Percentiles rank a stretch among this genome's conserved stretches.
Conservation (phyloP, 2,797 vertebrate species). For the Acanthurus lineatus region DNA sequence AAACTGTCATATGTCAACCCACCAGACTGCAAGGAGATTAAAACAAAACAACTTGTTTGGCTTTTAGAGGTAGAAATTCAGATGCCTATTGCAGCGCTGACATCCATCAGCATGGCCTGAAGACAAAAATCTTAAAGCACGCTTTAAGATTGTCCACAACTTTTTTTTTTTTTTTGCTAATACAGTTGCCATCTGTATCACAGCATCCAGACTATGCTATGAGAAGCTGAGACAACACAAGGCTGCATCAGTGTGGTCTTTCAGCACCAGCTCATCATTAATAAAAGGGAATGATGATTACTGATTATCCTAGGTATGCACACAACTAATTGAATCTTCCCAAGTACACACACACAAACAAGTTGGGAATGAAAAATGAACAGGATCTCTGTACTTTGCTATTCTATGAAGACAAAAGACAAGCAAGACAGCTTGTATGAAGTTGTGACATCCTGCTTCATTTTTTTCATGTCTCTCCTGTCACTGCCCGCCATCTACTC, state of each 20-base stretch:
- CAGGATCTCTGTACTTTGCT: not conserved
- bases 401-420: not conserved
- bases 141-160: constrained; percentile 20
- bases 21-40: constrained; percentile 59
- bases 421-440: constrained; percentile 10
- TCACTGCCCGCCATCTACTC: constrained; percentile 24
- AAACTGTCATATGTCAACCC: constrained; percentile 67
- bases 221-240: not conserved
- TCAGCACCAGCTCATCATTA: constrained; percentile 2
- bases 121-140: constrained; percentile 34
- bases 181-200: constrained; percentile 17
- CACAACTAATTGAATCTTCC: constrained; percentile 25
- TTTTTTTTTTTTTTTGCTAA: constrained; percentile 9
- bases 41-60: constrained; percentile 66
- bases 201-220: not conserved
- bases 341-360: constrained; percentile 3
- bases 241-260: constrained; percentile 6
- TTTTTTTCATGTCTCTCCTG: not conserved
- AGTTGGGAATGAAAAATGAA: not conserved
- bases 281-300: constrained; percentile 10
- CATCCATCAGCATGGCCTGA: constrained; percentile 43
- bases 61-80: constrained; percentile 46
- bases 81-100: constrained; percentile 27
- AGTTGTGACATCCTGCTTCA: constrained; percentile 35
- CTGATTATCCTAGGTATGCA: constrained; percentile 1